Evolutionary conservation across 2,888 invertebrate genomes (phyloP), one percentile per base, ranked within the genome.

Genomic region (Elegia similella): DNA sequence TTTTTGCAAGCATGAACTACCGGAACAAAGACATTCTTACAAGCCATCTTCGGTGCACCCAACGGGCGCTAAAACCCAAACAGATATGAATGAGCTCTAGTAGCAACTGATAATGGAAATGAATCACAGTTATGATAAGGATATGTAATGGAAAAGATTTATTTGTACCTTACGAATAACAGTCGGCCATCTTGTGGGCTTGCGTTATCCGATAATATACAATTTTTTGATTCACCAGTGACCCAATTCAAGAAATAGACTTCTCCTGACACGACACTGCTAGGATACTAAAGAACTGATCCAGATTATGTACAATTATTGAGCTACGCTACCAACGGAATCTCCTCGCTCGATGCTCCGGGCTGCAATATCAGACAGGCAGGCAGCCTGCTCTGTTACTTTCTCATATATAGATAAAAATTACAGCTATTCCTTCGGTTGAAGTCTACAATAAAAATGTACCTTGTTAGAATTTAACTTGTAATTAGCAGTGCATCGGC

Each of bases 121-220:
- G 63, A 70, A 69, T 67, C 69, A 68, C 68, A 71, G 59, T 62
- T 69, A 69, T 59, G 65, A 64, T 65, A 66, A 60, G 63, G 64
- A 65, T 69, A 73, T 63, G 65, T 62, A 73, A 77, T 67, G 70
- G 72, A 76, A 82, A 78, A 75, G 72, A 79, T 80, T 78, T 81
- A 80, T 83, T 82, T 80, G 82, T 88, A 89, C 89, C 88, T 89
- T 87, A 91, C 88, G 84, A 90, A 88, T 84, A 89, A 87, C 86
- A 86, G 90, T 88, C 91, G 90, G 91, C 91, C 91, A 91, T 91
- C 86, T 91, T 91, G 91, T 88, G 82, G 89, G 86, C 88, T 89
- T 72, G 89, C 90, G 88, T 88, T 90, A 88, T 87, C 83, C 88
- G 88, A 88, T 80, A 84, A 78, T 75, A 78, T 82, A 77, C 69